phyloP scores from a whole-genome alignment of 1,140 invertebrate genomes.

The Drosophila gunungcola region DNA sequence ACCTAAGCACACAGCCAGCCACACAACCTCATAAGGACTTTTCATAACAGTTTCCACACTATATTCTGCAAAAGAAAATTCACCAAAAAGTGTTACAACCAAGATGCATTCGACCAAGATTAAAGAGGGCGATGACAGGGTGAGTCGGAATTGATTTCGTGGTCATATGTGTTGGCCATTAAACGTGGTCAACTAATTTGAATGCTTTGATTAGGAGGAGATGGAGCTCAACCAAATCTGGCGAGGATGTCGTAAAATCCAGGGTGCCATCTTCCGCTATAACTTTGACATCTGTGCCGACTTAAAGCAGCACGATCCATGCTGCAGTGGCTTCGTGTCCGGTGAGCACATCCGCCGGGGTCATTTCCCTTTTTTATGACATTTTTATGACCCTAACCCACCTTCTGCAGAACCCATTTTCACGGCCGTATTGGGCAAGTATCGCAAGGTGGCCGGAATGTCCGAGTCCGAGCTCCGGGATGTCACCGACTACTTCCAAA shows the following conservation, averaged over 20 bases:
- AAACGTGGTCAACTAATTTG: conserved; percentile 49
- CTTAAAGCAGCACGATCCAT: conserved; percentile 88
- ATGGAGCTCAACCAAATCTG: conserved; percentile 86
- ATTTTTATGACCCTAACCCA: conserved; percentile 45
- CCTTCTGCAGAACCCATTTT: conserved; percentile 88
- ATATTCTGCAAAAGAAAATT: conserved; percentile 33
- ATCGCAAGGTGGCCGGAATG: conserved; percentile 87
- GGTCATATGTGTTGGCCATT: conserved; percentile 10
- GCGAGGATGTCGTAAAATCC: conserved; percentile 91
- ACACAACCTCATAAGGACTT: conserved; percentile 18
- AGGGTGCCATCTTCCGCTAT: conserved; percentile 88
- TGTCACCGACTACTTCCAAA: conserved; percentile 90
- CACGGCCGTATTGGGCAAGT: conserved; percentile 88
- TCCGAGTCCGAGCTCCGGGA: conserved; percentile 89
- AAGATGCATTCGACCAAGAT: conserved; percentile 68
- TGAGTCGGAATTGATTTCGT: conserved; percentile 29
- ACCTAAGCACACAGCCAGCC: not conserved
- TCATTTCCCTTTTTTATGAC: conserved; percentile 36
- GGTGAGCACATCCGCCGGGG: conserved; percentile 84
- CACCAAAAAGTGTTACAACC: conserved; percentile 28
- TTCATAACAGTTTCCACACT: conserved; percentile 24
- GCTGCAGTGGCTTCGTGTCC: conserved; percentile 88
- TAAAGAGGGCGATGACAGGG: conserved; percentile 73
- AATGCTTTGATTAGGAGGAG: conserved; percentile 50
- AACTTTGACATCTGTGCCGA: conserved; percentile 89